A percentile compares a stretch with the other conserved stretches of the same genome.
Conservation (phyloP, 37 sponge, comb jelly and placozoan genomes). For the Theonella swinhoei region DNA sequence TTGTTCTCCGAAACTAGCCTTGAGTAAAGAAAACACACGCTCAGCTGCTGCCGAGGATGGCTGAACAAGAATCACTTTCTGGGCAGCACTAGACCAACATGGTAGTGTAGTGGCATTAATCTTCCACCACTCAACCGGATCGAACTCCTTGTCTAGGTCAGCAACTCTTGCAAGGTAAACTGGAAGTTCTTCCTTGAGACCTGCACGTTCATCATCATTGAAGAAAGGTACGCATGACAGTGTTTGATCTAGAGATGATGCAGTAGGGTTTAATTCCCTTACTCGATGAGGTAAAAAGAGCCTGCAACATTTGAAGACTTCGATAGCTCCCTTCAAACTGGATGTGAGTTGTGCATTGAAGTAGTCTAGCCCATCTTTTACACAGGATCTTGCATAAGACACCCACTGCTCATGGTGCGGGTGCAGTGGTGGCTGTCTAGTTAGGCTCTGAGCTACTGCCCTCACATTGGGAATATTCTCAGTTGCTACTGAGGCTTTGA, state of each 20-base stretch:
- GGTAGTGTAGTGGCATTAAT: slow-evolving; percentile 10
- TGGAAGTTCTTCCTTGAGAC: slow-evolving; percentile 20
- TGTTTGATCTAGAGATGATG: background rate
- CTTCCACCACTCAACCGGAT: slow-evolving; percentile 36
- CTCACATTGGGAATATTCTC: no score
- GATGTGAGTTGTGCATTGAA: slow-evolving; percentile 14
- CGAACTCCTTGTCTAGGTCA: background rate
- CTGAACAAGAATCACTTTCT: no score
- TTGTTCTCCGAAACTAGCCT: no score
- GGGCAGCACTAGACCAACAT: slow-evolving; percentile 19
- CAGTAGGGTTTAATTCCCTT: slow-evolving; percentile 2
- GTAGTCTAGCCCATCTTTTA: slow-evolving; percentile 38
- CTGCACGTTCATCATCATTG: background rate
- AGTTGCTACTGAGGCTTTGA: no score
- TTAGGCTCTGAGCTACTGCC: no score
- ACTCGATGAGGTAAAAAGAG: slow-evolving; percentile 24
- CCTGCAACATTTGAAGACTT: slow-evolving; percentile 23
- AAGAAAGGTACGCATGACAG: slow-evolving; percentile 22
- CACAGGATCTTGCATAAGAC: no score
- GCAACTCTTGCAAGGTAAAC: slow-evolving; percentile 13
- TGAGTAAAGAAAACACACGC: no score
- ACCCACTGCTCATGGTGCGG: no score
- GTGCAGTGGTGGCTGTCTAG: no score
- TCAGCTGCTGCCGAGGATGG: no score
- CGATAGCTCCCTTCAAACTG: slow-evolving; percentile 4